A percentile compares a stretch with the other conserved stretches of the same genome.
Evolutionary conservation across 2,797 vertebrate genomes (phyloP).

Genomic region (Notoglanidium macrostoma): DNA sequence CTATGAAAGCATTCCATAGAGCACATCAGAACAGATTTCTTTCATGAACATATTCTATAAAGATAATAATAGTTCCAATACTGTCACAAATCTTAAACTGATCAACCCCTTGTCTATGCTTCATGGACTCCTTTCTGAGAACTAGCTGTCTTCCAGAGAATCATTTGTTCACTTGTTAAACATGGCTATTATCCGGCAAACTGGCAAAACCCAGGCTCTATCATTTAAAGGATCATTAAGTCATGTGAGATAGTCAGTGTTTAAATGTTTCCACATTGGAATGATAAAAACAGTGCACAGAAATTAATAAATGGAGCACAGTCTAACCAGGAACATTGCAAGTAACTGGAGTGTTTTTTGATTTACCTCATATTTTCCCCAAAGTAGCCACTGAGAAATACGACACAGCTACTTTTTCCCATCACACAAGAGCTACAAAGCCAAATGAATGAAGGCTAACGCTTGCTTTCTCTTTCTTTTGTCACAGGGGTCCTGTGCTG

Average conservation of each 20-base stretch:
- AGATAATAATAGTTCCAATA: neutral
- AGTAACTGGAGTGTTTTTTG: conserved; percentile 1
- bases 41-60: neutral
- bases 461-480: neutral
- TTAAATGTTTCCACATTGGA: neutral
- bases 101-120: neutral
- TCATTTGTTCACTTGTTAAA: neutral
- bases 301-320: neutral
- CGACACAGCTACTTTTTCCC: neutral
- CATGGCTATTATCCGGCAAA: neutral
- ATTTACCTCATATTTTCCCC: neutral
- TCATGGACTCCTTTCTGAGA: neutral
- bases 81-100: neutral
- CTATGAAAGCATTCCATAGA: neutral
- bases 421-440: neutral
- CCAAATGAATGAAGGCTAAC: neutral
- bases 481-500: too few species aligned
- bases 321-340: neutral
- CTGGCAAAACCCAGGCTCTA: neutral
- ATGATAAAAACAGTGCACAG: neutral
- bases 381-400: neutral
- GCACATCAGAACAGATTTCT: neutral
- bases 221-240: neutral
- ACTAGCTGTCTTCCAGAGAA: neutral
- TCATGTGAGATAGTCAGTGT: neutral